Evolutionary conservation across 2,888 invertebrate genomes (phyloP).

Genomic region (Serrognathus titanus): DNA sequence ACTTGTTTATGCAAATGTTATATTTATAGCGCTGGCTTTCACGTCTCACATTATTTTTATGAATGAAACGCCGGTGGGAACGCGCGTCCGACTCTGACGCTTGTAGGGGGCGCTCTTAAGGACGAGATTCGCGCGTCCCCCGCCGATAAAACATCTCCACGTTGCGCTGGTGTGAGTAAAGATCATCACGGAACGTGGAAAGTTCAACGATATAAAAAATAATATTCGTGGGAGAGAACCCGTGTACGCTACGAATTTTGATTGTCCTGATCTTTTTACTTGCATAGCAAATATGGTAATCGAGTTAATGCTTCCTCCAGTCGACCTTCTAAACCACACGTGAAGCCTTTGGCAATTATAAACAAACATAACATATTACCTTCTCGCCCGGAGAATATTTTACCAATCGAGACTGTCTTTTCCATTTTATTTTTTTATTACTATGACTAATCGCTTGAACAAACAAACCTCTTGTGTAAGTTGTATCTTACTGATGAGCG

Average conservation of each 20-base stretch:
- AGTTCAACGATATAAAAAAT: conserved; percentile 29
- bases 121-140: neutral
- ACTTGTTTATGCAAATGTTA: conserved; percentile 30
- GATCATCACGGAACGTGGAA: conserved; percentile 25
- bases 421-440: too few relatives aligned
- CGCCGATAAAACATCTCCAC: conserved; percentile 22
- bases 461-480: too few relatives aligned
- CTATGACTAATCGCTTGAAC: too few relatives aligned
- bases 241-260: conserved; percentile 2
- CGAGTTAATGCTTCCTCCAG: too few relatives aligned
- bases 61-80: conserved; percentile 2
- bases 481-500: too few relatives aligned
- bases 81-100: neutral
- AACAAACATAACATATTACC: too few relatives aligned
- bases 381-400: too few relatives aligned
- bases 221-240: conserved; percentile 27
- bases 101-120: neutral
- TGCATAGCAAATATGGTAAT: neutral
- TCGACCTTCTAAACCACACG: too few relatives aligned
- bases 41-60: conserved; percentile 5
- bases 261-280: neutral
- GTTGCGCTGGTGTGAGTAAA: conserved; percentile 16
- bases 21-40: conserved; percentile 8
- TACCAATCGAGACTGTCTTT: too few relatives aligned
- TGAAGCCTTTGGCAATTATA: too few relatives aligned